These are phyloP conservation scores for Epinephelus malabaricus DNA, from an alignment of 2,797 vertebrate genomes.

Conservation along the genomic window DNA sequence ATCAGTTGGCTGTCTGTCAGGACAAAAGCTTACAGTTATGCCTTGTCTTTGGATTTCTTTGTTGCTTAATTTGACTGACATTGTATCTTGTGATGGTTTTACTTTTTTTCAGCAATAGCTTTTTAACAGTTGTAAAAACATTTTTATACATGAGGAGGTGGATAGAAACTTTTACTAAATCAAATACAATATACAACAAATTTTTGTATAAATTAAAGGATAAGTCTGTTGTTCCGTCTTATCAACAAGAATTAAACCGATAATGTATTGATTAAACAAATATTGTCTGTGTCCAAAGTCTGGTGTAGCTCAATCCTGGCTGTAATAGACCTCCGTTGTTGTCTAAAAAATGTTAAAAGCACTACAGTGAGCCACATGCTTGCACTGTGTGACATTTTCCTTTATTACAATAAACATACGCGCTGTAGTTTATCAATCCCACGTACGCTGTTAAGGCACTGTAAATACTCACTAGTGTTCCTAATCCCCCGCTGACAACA, in stretches of 20 bases:
- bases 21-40: neutral
- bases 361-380: too few species aligned
- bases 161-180: neutral
- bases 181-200: neutral
- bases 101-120: neutral
- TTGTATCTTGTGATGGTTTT: neutral
- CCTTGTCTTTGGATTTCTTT: neutral
- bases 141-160: neutral
- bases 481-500: neutral
- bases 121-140: neutral
- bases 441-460: neutral
- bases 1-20: neutral
- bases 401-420: neutral
- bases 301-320: neutral
- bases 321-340: neutral
- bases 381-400: neutral
- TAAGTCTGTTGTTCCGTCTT: neutral
- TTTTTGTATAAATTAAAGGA: neutral
- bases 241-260: neutral
- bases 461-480: neutral
- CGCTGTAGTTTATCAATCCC: neutral
- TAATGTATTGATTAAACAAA: neutral
- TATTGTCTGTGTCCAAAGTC: neutral
- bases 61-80: neutral
- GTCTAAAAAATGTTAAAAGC: neutral